Evolutionary conservation across 2,113 vertebrate genomes (phyloP), one percentile per base, ranked within the genome.

Genomic region (Vicugna pacos): DNA sequence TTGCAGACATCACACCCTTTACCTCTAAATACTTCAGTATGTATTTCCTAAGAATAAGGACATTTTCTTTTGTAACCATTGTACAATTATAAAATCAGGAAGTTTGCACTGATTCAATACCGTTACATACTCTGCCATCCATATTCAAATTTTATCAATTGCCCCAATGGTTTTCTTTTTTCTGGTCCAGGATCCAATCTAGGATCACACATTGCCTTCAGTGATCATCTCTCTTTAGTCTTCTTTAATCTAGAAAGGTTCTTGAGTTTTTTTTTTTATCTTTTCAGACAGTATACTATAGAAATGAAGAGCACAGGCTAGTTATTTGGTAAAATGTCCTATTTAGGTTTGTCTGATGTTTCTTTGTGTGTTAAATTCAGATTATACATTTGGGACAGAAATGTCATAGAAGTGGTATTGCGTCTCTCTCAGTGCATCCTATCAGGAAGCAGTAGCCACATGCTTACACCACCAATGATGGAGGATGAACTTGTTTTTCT

Each of bases 181-280:
- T 46, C n/a, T 77, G 14, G 17, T 92, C 48, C 3, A 72, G 42
- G 8, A 91, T 91, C 50, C 50, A 93, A 77, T 54, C 12, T 38
- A 79, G 16, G 5, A 75, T 58, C 8, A 28, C 5, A 60, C 6
- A 58, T 69, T 81, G 13, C 32, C 73, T 70, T 94, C 48, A 60
- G 17, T 32, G 80, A 64, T 89, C 42, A 13, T 73, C 19, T 82
- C 24, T 28, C 22, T 98, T 84, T 89, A 90, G n/a, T 84, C 30
- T 50, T 70, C 32, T 94, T 94, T 94, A 86, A 95, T 79, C 17
- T 95, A 80, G 42, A 81, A 95, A 87, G 62, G 4, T 83, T 58
- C n/a, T 54, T 76, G 7, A 42, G 16, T 75, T 35, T 75, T 84
- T 77, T 88, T 62, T 38, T 32, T 52, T 67, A 86, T 86, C 16